phyloP scores from a whole-genome alignment of 2,113 vertebrate genomes.

The Tor tambroides region DNA sequence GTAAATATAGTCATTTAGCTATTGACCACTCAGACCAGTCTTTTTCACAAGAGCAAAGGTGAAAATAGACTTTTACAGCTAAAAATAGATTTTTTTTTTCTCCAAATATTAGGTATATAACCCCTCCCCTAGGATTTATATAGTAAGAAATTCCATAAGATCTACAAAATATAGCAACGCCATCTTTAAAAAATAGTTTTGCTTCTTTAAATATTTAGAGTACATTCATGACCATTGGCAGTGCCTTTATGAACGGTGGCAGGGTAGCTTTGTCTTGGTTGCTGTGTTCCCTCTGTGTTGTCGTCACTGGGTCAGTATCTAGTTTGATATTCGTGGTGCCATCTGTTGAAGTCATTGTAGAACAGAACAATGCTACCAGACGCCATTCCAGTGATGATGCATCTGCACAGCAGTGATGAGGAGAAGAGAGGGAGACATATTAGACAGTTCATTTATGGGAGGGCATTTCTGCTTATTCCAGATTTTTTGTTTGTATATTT shows the following conservation, averaged over 20 bases:
- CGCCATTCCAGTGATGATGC: conserved; percentile 96
- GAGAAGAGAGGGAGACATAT: background rate
- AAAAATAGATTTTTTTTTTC: conserved; percentile 90
- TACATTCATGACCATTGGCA: conserved; percentile 82
- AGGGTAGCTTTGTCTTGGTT: conserved; percentile 44
- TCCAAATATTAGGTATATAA: conserved; percentile 80
- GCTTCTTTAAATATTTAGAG: conserved; percentile 80
- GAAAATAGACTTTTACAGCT: conserved; percentile 98
- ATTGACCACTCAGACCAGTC: conserved; percentile 64
- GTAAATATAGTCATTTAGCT: conserved; percentile 64
- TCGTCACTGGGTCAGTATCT: conserved; percentile 81
- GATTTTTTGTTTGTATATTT: too few species aligned
- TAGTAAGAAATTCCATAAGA: conserved; percentile 80
- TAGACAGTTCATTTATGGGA: background rate
- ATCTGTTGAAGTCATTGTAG: conserved; percentile 98
- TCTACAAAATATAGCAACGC: conserved; percentile 99
- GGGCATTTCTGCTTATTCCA: too few species aligned
- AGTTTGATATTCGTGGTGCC: conserved; percentile 98
- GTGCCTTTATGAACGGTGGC: conserved; percentile 59
- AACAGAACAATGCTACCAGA: conserved; percentile 98
- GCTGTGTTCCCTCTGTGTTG: conserved; percentile 26
- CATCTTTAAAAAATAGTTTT: conserved; percentile 95
- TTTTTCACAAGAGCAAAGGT: conserved; percentile 75
- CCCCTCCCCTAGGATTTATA: conserved; percentile 76
- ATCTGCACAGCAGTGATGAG: conserved; percentile 74